Evolutionary conservation across 2,888 invertebrate species (phyloP).

Genomic region (Steinernema carpocapsae): DNA sequence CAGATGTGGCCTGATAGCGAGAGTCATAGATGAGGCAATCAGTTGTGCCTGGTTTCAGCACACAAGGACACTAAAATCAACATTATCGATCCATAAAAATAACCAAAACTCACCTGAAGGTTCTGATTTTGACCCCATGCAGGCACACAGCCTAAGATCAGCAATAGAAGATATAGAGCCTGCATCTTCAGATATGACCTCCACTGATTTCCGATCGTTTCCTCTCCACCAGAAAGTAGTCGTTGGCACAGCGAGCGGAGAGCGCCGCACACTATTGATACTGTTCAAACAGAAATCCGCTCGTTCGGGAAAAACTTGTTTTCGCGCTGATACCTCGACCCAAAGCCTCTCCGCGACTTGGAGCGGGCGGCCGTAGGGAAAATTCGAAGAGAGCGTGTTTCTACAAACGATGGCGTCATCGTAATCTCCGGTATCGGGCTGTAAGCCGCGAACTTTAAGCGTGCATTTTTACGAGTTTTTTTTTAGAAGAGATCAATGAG

Average conservation of each 20-base stretch:
- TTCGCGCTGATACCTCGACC: background rate
- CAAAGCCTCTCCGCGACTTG: background rate
- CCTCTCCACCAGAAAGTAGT: background rate
- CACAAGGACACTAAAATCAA: slow-evolving; percentile 39
- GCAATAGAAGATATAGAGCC: background rate
- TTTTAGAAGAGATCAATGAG: no score
- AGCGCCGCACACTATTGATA: background rate
- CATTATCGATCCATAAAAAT: no score
- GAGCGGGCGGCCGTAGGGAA: no score
- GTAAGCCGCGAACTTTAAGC: no score
- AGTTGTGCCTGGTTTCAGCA: slow-evolving; percentile 39
- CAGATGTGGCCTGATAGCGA: slow-evolving; percentile 48
- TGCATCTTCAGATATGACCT: slow-evolving; percentile 3
- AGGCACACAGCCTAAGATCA: background rate
- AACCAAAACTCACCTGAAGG: slow-evolving; percentile 7
- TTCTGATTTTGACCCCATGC: background rate
- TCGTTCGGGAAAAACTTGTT: slow-evolving; percentile 4
- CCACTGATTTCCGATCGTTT: slow-evolving; percentile 10
- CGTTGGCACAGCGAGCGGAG: no score
- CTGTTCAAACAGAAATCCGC: slow-evolving; percentile 31
- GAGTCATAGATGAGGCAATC: slow-evolving; percentile 42
- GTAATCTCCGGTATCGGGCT: no score
- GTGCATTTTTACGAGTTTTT: no score
- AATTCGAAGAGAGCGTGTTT: no score
- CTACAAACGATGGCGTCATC: no score